Conservation (phyloP, 2,797 vertebrate species). For the Neostethus bicornis region DNA sequence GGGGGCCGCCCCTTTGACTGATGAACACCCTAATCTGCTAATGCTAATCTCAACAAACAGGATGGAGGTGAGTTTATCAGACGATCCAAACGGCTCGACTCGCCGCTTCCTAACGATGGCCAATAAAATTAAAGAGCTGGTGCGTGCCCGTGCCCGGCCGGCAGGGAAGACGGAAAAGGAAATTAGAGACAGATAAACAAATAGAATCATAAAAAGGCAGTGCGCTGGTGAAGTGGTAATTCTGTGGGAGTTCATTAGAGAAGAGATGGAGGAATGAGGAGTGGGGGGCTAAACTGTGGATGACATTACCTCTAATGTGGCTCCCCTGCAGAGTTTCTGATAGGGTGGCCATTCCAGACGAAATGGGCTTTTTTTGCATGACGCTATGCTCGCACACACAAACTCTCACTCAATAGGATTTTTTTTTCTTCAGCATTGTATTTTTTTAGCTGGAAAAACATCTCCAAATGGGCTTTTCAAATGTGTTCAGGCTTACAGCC, state of each 20-base stretch:
- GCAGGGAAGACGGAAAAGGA: conserved; percentile 66
- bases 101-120: conserved; percentile 79
- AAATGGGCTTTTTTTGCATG: conserved; percentile 79
- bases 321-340: conserved; percentile 78
- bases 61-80: conserved; percentile 55
- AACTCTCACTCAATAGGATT: conserved; percentile 75
- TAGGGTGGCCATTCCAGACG: conserved; percentile 72
- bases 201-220: conserved; percentile 85
- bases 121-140: conserved; percentile 81
- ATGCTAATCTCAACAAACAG: conserved; percentile 89
- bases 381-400: conserved; percentile 71
- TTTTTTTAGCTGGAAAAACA: conserved; percentile 64
- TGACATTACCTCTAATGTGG: conserved; percentile 84
- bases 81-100: conserved; percentile 60
- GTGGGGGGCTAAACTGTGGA: conserved; percentile 79
- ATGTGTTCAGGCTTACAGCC: conserved; percentile 65
- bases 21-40: conserved; percentile 99
- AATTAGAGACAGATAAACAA: conserved; percentile 85
- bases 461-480: conserved; percentile 66
- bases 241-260: conserved; percentile 82
- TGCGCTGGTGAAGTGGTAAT: conserved; percentile 80
- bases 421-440: conserved; percentile 66
- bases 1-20: conserved; percentile 85
- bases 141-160: conserved; percentile 61
- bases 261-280: conserved; percentile 78